Evolutionary conservation across 2,113 vertebrate genomes (phyloP).

Genomic region (Elephas maximus): DNA sequence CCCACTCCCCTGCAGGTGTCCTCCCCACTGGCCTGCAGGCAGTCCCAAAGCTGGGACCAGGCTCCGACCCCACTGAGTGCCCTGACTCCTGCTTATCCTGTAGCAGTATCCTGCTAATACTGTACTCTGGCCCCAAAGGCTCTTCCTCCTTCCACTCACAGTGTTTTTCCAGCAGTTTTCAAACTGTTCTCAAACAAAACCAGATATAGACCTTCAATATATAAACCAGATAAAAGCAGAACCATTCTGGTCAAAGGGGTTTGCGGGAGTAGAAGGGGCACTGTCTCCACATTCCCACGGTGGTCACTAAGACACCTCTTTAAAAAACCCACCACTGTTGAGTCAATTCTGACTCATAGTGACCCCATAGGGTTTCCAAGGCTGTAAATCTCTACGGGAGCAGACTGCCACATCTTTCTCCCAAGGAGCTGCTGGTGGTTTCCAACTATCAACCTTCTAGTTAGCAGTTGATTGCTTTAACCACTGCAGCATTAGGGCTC

Average conservation of each 20-base stretch:
- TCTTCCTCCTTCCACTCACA: not conserved
- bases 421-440: too few relatives aligned
- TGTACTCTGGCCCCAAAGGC: not conserved
- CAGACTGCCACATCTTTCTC: too few relatives aligned
- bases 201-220: not conserved
- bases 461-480: too few relatives aligned
- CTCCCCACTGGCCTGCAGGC: not conserved
- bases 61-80: not conserved
- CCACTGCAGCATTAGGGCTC: too few relatives aligned
- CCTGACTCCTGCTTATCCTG: not conserved
- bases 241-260: not conserved
- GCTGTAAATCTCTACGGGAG: too few relatives aligned
- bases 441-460: too few relatives aligned
- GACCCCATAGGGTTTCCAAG: too few relatives aligned
- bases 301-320: not conserved
- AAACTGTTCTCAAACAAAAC: not conserved
- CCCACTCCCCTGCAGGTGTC: not conserved
- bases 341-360: too few relatives aligned
- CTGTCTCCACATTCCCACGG: not conserved
- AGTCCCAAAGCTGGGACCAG: not conserved
- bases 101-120: not conserved
- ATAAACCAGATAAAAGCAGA: conserved; percentile 37
- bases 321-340: too few relatives aligned
- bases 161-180: conserved; percentile 10
- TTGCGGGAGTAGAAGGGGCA: not conserved